Conservation (phyloP, 2,888 invertebrate species). For the Eumerus sabulonum region DNA sequence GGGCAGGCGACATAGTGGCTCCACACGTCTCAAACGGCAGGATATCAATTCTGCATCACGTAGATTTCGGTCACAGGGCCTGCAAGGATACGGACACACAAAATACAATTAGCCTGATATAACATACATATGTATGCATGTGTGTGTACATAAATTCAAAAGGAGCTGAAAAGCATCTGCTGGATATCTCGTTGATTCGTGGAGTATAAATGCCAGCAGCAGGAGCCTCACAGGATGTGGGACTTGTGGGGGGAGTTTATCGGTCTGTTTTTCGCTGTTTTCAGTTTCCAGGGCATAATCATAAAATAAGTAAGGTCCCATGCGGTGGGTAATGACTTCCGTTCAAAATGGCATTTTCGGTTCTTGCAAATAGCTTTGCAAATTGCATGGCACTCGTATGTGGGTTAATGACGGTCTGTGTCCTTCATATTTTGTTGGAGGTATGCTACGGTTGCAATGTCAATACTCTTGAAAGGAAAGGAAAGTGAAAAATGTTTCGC, state of each 20-base stretch:
- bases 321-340: conserved; percentile 12
- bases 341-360: background rate
- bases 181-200: conserved; percentile 24
- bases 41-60: conserved; percentile 87
- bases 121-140: background rate
- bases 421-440: too few relatives aligned
- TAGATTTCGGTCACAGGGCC: conserved; percentile 86
- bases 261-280: conserved; percentile 14
- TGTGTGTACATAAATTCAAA: too few relatives aligned
- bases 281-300: background rate
- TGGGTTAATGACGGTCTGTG: too few relatives aligned
- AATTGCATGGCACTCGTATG: background rate
- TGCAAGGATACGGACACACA: conserved; percentile 75
- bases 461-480: too few relatives aligned
- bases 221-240: conserved; percentile 1
- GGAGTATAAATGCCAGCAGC: conserved; percentile 17
- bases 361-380: background rate
- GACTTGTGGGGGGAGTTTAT: background rate
- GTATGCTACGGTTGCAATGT: too few relatives aligned
- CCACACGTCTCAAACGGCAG: conserved; percentile 83
- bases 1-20: conserved; percentile 83
- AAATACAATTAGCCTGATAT: background rate
- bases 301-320: conserved; percentile 9
- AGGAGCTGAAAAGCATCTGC: conserved; percentile 6
- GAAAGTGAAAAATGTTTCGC: too few relatives aligned